These are phyloP conservation scores for Scylla paramamosain DNA, from an alignment of 1,140 invertebrate genomes.

Conservation along the genomic window DNA sequence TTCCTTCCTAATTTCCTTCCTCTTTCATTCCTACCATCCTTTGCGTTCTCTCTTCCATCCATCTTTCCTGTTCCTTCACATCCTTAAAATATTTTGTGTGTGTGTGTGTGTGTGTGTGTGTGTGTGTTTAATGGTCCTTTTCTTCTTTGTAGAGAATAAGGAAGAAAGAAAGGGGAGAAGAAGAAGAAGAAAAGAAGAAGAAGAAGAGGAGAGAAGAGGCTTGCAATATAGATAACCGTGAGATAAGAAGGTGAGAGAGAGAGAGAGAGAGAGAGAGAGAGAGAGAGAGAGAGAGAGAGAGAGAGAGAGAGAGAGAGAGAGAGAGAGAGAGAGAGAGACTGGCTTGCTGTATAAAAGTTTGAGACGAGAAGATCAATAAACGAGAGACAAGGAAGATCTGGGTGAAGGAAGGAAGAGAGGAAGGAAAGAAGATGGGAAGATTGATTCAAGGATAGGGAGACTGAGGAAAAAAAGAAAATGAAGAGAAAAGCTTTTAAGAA, in stretches of 20 bases:
- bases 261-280: constrained; percentile 39
- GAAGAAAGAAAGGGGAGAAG: neutral
- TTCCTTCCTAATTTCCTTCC: neutral
- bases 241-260: neutral
- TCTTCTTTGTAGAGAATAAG: neutral
- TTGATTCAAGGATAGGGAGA: no score
- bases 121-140: neutral
- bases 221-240: neutral
- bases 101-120: constrained; percentile 39
- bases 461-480: no score
- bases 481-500: no score
- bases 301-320: neutral
- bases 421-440: no score
- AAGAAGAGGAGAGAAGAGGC: neutral
- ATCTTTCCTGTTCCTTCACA: neutral
- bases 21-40: neutral
- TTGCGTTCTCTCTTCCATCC: neutral
- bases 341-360: no score
- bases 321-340: neutral
- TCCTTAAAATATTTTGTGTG: neutral
- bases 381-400: no score
- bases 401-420: no score
- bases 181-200: neutral
- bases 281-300: constrained; percentile 51
- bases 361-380: no score